Base-by-base conservation (phyloP, 2,888 invertebrate species). In the Drosophila histrio region DNA sequence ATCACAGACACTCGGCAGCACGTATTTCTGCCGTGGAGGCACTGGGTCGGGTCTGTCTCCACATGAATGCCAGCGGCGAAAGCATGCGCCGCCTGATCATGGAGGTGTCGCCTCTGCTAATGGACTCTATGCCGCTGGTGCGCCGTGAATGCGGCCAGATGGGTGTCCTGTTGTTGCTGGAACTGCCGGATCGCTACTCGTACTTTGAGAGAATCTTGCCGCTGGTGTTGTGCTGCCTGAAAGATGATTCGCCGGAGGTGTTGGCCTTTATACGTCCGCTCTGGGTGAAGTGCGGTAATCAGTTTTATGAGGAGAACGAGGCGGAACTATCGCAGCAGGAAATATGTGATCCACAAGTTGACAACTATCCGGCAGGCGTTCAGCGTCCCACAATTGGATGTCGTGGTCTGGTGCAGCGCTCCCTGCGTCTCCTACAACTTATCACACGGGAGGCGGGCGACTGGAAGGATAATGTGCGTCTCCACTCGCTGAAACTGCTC, bases 371-470 rank as follows among this genome's bases (percentile, higher is more conserved):
- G 1, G 89, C 93, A 43, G 91, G 93, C 76, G 92, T 96, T 9
- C 92, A 93, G 62, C 93, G 98, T n/a, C 97, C 98, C 0, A 96
- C 96, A 85, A 92, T 98, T 17, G 98, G 98, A 0, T 98, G 98
- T 89, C 94, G 98, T 7, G 93, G 93, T 2, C 91, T 98, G 47
- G 95, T 96, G 0, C 95, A 95, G 86, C 93, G 94, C 61, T 95
- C 97, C 87, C 61, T 92, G 15, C 86, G 89, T 5, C 62, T 92
- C 2, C 59, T 91, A 2, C 76, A 81, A n/a, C 59, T 90, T 4
- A 89, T 92, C 28, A 85, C 91, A 24, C 76, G 89, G 0, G 92
- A 92, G 58, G 76, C 90, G 0, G 56, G 72, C 2, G 91, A 92
- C 64, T 92, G 92, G 92, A 92, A 92, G 66, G 91, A 90, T n/a